Evolutionary conservation across 2,888 invertebrate genomes (phyloP), one percentile per base, ranked within the genome.

Genomic region (Lasioglossum oenotherae): DNA sequence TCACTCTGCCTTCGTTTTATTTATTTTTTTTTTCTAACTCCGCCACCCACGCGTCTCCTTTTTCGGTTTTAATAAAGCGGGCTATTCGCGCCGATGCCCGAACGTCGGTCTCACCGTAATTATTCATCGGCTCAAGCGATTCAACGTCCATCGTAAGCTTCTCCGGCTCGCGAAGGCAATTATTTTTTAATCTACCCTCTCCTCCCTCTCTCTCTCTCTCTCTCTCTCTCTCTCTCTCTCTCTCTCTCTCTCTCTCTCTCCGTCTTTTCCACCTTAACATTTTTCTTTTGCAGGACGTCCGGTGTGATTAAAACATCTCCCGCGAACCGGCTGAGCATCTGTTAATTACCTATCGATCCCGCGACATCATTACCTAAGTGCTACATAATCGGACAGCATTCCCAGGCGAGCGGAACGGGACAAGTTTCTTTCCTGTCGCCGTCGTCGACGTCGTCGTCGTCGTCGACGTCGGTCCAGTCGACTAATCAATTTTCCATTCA

Each of bases 401-500:
- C 71, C 74, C 64, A n/a, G 44, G 35, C 69, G 41, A 41, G n/a
- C 41, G n/a, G 12, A 71, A 71, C 71, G 71, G 73, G 67, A 76
- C 75, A 72, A 80, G 76, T 60, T 82, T 79, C 44, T 75, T 80
- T 74, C 57, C 82, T 44, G 73, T 27, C 14, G 64, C 1, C 64
- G 64, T 31, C 64, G n/a, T n/a, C n/a, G n/a, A n/a, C n/a, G 64
- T 31, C 27, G 64, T 5, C 64, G 64, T 2, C 31, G 31, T 1
- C 4, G 23, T 19, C 16, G 53, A 27, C 67, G 67, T 16, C 57
- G 78, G 76, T 77, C 75, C 78, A 69, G 72, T 41, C 67, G 77
- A 80, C 90, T 89, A 89, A 91, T 91, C 91, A 91, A 91, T 91
- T 91, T 91, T 79, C 89, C 86, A 91, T 91, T 91, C 91, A 74